Evolutionary conservation across 2,888 invertebrate species (phyloP).

Genomic region (Elysia crispata): DNA sequence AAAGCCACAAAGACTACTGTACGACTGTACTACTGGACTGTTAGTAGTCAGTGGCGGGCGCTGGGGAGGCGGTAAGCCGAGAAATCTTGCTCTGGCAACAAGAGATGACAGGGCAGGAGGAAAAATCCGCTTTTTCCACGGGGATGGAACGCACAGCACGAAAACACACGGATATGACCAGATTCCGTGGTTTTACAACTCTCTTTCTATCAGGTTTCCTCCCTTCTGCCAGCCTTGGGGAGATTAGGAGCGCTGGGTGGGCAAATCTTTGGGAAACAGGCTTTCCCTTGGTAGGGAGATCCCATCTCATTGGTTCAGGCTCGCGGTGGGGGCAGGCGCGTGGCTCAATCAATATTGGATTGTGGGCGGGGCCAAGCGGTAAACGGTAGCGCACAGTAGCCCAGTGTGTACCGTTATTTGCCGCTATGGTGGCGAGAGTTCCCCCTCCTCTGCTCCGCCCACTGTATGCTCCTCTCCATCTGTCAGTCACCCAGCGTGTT

Average conservation of each 20-base stretch:
- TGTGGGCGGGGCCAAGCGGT: slow-evolving; percentile 46
- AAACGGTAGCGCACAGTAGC: slow-evolving; percentile 17
- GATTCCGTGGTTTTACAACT: slow-evolving; percentile 36
- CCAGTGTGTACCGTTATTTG: slow-evolving; percentile 43
- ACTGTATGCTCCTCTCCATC: background rate
- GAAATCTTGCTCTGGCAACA: background rate
- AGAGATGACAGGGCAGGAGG: background rate
- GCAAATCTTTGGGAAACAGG: background rate
- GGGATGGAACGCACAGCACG: slow-evolving; percentile 32
- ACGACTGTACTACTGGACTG: too few species aligned
- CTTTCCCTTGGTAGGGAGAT: background rate
- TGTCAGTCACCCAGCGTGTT: background rate
- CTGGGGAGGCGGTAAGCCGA: background rate
- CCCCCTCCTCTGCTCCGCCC: background rate
- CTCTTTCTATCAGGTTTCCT: slow-evolving; percentile 39
- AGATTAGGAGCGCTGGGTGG: background rate
- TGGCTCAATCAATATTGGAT: slow-evolving; percentile 50
- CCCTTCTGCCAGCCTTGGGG: background rate
- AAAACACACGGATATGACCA: slow-evolving; percentile 31
- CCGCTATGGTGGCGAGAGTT: slow-evolving; percentile 11
- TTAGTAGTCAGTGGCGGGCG: background rate
- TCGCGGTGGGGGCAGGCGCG: slow-evolving; percentile 38
- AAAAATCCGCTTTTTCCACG: too few species aligned
- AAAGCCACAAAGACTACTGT: background rate
- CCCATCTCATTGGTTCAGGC: slow-evolving; percentile 44